These are phyloP conservation scores for Ceyx margarethae DNA, from an alignment of 2,113 vertebrate species.

Conservation along the genomic window DNA sequence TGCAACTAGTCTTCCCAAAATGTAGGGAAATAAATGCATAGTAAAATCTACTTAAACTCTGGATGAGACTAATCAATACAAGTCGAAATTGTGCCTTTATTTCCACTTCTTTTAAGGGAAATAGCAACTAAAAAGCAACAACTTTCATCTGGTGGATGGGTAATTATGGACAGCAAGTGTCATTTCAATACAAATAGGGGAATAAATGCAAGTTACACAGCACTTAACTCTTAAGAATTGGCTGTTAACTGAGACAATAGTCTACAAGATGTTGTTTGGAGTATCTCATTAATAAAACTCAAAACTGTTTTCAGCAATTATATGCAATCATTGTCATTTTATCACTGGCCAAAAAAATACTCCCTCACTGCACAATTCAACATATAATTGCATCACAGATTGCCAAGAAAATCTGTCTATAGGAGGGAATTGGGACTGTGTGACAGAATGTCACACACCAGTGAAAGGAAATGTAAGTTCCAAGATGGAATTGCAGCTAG, in stretches of 20 bases:
- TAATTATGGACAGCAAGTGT: conserved; percentile 53
- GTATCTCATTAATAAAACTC: conserved; percentile 77
- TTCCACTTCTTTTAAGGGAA: conserved; percentile 13
- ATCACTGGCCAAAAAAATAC: conserved; percentile 62
- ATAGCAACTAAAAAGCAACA: conserved; percentile 41
- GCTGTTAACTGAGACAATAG: conserved; percentile 65
- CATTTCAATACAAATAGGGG: conserved; percentile 6
- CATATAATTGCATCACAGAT: conserved; percentile 17
- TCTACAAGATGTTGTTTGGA: conserved; percentile 64
- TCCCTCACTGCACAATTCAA: conserved; percentile 53
- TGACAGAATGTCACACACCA: neutral
- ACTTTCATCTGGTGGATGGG: conserved; percentile 39
- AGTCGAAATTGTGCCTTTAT: conserved; percentile 5
- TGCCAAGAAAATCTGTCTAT: conserved; percentile 59
- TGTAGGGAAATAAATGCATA: neutral
- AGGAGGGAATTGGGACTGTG: neutral
- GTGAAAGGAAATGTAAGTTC: neutral
- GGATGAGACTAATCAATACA: neutral
- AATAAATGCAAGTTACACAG: conserved; percentile 58
- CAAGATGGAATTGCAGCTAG: neutral
- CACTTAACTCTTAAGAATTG: conserved; percentile 51
- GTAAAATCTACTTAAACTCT: neutral
- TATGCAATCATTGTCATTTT: conserved; percentile 69
- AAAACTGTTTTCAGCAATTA: conserved; percentile 75
- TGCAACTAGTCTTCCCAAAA: neutral